Conservation (phyloP, 2,888 invertebrate genomes). For the Trichopoda pennipes region DNA sequence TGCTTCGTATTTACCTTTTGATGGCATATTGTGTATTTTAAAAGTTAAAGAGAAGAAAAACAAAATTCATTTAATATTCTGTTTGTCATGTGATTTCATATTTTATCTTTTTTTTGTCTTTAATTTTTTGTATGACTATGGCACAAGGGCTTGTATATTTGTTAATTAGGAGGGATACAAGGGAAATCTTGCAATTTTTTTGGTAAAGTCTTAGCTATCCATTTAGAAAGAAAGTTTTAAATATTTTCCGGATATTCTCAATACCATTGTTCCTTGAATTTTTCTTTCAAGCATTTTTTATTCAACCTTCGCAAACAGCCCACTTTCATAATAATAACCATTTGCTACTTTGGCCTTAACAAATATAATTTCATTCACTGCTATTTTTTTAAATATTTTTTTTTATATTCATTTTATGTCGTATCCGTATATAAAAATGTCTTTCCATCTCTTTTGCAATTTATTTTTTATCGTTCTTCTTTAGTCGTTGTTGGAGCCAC, state of each 20-base stretch:
- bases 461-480: conserved; percentile 52
- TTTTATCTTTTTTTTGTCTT: neutral
- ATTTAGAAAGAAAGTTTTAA: too few species aligned
- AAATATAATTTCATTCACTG: conserved; percentile 55
- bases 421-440: conserved; percentile 40
- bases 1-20: too few species aligned
- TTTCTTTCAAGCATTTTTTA: too few species aligned
- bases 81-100: conserved; percentile 36
- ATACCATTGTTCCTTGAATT: too few species aligned
- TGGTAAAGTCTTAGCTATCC: too few species aligned
- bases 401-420: conserved; percentile 7
- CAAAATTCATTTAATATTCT: conserved; percentile 51
- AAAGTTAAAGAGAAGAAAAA: neutral
- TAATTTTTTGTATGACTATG: conserved; percentile 34
- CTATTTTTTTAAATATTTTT: conserved; percentile 38
- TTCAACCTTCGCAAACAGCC: conserved; percentile 22
- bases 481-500: conserved; percentile 67
- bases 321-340: conserved; percentile 33
- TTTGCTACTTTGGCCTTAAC: conserved; percentile 43
- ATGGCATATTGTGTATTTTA: neutral
- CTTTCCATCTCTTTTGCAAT: conserved; percentile 36
- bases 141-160: conserved; percentile 19
- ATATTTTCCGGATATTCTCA: too few species aligned
- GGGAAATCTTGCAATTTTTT: neutral
- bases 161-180: conserved; percentile 2